Conservation (phyloP, 2,113 vertebrate species). For the Festucalex cinctus region DNA sequence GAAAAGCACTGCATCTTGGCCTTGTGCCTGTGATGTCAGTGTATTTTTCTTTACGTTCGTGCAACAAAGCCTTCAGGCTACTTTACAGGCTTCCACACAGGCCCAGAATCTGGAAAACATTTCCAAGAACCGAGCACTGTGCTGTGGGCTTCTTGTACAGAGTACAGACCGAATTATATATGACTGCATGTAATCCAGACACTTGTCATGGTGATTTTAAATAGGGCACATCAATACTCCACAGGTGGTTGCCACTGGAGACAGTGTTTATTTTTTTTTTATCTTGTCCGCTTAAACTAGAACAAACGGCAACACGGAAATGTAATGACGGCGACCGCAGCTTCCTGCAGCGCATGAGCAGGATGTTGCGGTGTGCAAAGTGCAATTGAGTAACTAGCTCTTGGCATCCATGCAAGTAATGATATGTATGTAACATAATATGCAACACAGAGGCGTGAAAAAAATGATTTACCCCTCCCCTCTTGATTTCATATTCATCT, state of each 20-base stretch:
- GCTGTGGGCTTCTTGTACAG: constrained; percentile 23
- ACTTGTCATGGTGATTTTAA: constrained; percentile 46
- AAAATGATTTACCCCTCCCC: not conserved
- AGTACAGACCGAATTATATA: constrained; percentile 46
- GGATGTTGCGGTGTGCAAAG: constrained; percentile 19
- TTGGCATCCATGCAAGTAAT: not conserved
- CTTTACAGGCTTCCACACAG: constrained; percentile 33
- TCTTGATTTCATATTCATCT: not conserved
- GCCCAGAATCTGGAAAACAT: constrained; percentile 47
- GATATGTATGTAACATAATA: not conserved
- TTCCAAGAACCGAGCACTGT: constrained; percentile 16
- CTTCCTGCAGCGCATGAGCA: constrained; percentile 4
- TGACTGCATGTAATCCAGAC: constrained; percentile 36
- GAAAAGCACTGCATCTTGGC: constrained; percentile 33
- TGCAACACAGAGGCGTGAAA: not conserved
- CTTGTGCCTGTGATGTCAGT: constrained; percentile 34
- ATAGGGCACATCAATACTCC: not conserved
- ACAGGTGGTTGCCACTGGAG: constrained; percentile 27
- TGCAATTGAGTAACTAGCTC: not conserved
- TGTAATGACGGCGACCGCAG: not conserved
- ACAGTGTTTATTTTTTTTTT: constrained; percentile 9
- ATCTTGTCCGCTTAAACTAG: constrained; percentile 2
- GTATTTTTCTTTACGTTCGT: constrained; percentile 24
- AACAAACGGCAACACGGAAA: constrained; percentile 11
- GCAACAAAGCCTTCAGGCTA: constrained; percentile 21